These are phyloP conservation scores for Danio albolineatus DNA, from an alignment of 2,797 vertebrate species.

Conservation along the genomic window DNA sequence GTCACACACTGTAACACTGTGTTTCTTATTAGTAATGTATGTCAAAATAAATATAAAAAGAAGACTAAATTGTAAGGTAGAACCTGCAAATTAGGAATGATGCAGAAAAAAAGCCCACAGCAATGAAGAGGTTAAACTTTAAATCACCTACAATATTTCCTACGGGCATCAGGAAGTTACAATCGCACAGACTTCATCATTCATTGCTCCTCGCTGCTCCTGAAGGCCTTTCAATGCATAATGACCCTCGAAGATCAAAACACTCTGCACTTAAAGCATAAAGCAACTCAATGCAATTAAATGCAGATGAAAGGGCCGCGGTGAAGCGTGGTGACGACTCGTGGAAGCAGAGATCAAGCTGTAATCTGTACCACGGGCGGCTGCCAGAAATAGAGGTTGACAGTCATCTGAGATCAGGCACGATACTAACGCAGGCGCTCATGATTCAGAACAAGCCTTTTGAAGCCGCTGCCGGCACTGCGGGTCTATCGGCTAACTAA, in stretches of 20 bases:
- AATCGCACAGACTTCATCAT: not conserved
- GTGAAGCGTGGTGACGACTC: not conserved
- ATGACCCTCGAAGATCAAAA: conserved; percentile 5
- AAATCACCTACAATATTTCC: not conserved
- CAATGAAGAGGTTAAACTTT: not conserved
- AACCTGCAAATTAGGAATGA: not conserved
- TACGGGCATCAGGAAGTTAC: not conserved
- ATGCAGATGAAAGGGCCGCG: not conserved
- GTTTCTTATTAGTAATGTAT: no score
- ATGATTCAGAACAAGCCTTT: not conserved
- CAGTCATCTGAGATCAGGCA: not conserved
- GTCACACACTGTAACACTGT: no score
- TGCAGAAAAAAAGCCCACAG: no score
- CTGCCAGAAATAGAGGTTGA: not conserved
- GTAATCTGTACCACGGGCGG: not conserved
- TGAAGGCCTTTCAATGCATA: not conserved
- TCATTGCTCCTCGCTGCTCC: not conserved
- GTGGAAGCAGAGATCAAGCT: not conserved
- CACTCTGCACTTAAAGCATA: not conserved
- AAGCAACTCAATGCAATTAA: not conserved
- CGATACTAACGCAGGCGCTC: not conserved
- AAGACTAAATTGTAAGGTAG: not conserved
- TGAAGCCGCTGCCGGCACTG: not conserved
- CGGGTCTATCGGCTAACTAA: not conserved
- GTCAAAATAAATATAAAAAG: no score